Evolutionary conservation across 2,888 invertebrate genomes (phyloP), one percentile per base, ranked within the genome.

Genomic region (Drosophila tanythrix): DNA sequence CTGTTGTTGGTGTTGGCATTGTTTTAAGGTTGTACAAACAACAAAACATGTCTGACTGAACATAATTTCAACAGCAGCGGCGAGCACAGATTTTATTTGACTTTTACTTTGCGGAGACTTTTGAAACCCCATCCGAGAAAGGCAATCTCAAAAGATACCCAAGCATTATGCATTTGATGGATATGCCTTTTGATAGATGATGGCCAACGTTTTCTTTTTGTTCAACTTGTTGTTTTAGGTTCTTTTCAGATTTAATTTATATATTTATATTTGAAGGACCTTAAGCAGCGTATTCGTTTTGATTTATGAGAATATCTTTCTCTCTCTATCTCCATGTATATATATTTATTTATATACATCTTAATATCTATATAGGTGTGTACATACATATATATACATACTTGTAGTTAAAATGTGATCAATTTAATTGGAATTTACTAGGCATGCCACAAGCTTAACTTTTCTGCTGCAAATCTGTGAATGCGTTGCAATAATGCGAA

Each of bases 11-110:
- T 67, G 59, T 21, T 79, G 62, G 55, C 65, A 70, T 74, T 80
- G 76, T 80, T 66, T 68, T 64, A 79, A 75, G 69, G 65, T 68
- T 85, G 68, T 66, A 60, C 61, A 75, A 75, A 80, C 88, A 82
- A 67, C 65, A 75, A 65, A 80, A 80, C 79, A 70, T 66, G 63
- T 79, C 76, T 68, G 75, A 68, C 72, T 66, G 67, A 53, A 71
- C 66, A 79, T 61, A 79, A 79, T 70, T 67, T 74, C 11, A 58
- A 25, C 62, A 55, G 62, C 35, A 76, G 43, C 69, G 33, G 43
- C 69, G 33, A 52, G 79, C 59, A 72, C 63, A 77, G 73, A 73
- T 79, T 79, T 77, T 67, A 81, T 79, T 79, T 81, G 68, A 77
- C 78, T 81, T 81, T 81, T 81, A 63, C 72, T 67, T 79, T 66